Evolutionary conservation across 2,113 vertebrate species (phyloP), one percentile per base, ranked within the genome.

Genomic region (Aphelocoma coerulescens): DNA sequence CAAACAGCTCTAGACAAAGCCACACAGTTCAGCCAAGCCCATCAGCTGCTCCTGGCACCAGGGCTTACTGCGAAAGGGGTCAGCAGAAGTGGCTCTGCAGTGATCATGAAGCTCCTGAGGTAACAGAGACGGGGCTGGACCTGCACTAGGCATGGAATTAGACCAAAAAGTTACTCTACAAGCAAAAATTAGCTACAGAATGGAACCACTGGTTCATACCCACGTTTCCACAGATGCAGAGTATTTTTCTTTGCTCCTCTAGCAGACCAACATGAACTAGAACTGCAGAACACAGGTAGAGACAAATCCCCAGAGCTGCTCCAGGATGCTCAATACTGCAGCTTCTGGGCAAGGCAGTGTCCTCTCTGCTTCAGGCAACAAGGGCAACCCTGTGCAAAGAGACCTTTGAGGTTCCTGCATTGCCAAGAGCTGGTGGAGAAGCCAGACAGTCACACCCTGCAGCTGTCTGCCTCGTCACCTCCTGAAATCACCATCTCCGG

Each of bases 401-500:
- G 72, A 76, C 21, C 18, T 79, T 4, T 14, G 82, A 83, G 43
- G 7, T 63, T 59, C 37, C 44, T 4, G 6, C 46, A 18, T 2
- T 69, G 67, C 68, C 49, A 65, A 32, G 52, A 74, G 52, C 76
- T 89, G 82, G 39, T 7, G 0, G 16, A 61, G 75, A 80, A 86
- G 51, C 51, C 93, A 90, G 88, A 66, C 88, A 67, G 92, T 84
- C 83, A 92, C 91, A 81, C 80, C 91, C 91, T 84, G 76, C 43
- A 93, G 91, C 83, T 74, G 72, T 30, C 68, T 91, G 75, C 35
- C 35, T 55, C 12, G 0, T 61, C 86, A 87, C 48, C 46, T 68
- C 2, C 5, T 84, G 86, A 92, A 90, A 87, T 92, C 94, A 89
- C 61, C 7, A 1, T 27, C 71, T 72, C 24, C 0, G 0, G 32